Base-by-base conservation (phyloP, 2,113 vertebrate genomes). In the Aegithalos caudatus region DNA sequence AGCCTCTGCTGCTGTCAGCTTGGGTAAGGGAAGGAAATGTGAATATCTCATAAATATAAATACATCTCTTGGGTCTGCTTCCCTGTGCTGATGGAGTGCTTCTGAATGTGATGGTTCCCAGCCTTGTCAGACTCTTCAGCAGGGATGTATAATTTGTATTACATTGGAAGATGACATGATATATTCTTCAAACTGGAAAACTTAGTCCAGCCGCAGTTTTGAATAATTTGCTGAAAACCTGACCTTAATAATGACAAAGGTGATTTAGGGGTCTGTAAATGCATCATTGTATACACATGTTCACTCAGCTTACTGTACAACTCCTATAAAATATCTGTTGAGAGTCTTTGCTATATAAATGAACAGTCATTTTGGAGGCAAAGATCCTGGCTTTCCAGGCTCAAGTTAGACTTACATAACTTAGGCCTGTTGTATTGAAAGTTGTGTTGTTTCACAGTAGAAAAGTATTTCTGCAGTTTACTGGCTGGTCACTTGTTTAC, bases 101-200 rank as follows among this genome's bases (percentile, higher is more conserved):
- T 73, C 73, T 69, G 66, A 44, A 73, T 5, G 47, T 64, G 79
- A 53, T 1, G 2, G 35, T n/a, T 86, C 56, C n/a, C 65, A 81
- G 48, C 37, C 47, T 37, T 80, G 60, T 70, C 60, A 91, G 44
- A 25, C 14, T 60, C 42, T 69, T 87, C 83, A 69, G 35, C 50
- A 50, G 31, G 50, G 28, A 54, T 82, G 64, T 90, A 18, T 72
- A 40, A 62, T 86, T 72, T 91, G n/a, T 35, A 38, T 88, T 92
- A 28, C 37, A 10, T 80, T 60, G 69, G 33, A 66, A 94, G 42
- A 53, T 86, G 44, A 69, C 54, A 37, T 7, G 9, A 51, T 57
- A 64, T 58, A 6, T 53, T 87, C 72, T 94, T 60, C 23, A 74
- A 57, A 58, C 37, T 58, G n/a, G 57, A 66, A 62, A 13, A 35